These are phyloP conservation scores for Quadriops clusia DNA, from an alignment of 2,888 invertebrate species.

Conservation along the genomic window DNA sequence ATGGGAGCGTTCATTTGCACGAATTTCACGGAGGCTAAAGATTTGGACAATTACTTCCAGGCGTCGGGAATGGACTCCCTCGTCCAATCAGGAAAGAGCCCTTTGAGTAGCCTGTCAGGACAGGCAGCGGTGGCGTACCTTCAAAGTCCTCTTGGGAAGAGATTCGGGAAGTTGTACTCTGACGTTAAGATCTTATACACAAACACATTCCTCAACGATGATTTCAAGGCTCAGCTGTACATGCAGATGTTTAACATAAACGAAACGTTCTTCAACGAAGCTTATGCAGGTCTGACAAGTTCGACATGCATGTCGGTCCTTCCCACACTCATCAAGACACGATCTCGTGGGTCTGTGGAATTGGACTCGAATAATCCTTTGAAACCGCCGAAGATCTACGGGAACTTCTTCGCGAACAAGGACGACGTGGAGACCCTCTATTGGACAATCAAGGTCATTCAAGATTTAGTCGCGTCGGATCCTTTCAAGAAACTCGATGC, in stretches of 20 bases:
- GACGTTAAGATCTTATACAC: too few relatives aligned
- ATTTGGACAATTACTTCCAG: too few relatives aligned
- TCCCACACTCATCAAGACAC: constrained; percentile 57
- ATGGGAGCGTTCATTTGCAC: too few relatives aligned
- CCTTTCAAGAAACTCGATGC: constrained; percentile 47
- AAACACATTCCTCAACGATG: too few relatives aligned
- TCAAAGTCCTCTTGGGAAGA: too few relatives aligned
- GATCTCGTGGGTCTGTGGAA: constrained; percentile 53
- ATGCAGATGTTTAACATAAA: not conserved
- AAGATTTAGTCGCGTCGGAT: constrained; percentile 42
- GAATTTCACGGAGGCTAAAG: too few relatives aligned
- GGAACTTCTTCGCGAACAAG: constrained; percentile 59
- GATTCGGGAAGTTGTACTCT: too few relatives aligned
- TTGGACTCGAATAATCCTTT: constrained; percentile 57
- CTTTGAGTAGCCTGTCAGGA: constrained; percentile 22
- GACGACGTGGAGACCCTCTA: constrained; percentile 46
- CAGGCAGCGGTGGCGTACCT: constrained; percentile 22
- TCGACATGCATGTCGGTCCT: constrained; percentile 49
- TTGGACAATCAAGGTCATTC: constrained; percentile 46
- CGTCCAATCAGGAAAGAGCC: constrained; percentile 4
- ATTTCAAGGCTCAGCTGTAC: too few relatives aligned
- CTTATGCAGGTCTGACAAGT: constrained; percentile 33
- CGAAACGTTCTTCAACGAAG: not conserved
- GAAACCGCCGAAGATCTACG: constrained; percentile 58
- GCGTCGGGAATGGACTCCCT: too few relatives aligned